These are phyloP conservation scores for Palythoa grandiflora DNA, from an alignment of 92 coral and sea anemone genomes.

Conservation along the genomic window DNA sequence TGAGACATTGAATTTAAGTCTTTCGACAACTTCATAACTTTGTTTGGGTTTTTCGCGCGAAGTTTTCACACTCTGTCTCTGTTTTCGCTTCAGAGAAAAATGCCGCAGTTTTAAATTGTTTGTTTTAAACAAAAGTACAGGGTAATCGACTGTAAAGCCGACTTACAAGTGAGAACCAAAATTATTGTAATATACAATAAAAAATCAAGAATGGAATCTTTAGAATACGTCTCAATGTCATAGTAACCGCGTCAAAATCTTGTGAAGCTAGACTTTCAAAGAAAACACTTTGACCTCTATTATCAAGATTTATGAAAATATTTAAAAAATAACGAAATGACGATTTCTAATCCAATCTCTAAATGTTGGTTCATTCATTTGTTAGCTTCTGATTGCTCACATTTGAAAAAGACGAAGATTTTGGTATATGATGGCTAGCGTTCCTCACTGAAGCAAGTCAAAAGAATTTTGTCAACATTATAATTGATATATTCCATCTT, in stretches of 20 bases:
- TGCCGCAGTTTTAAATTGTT: slow-evolving; percentile 15
- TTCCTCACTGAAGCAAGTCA: no score
- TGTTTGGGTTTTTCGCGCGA: slow-evolving; percentile 25
- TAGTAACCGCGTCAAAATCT: not conserved
- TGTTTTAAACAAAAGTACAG: not conserved
- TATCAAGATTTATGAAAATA: no score
- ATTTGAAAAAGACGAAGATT: no score
- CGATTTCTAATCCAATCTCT: no score
- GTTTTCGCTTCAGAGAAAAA: not conserved
- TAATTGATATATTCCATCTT: no score
- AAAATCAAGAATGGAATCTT: not conserved
- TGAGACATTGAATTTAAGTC: not conserved
- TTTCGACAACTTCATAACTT: slow-evolving; percentile 17
- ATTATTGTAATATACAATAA: not conserved
- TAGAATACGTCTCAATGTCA: not conserved
- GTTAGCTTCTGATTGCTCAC: no score
- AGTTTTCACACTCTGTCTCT: not conserved
- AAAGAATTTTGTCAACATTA: no score
- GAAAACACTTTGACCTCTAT: no score
- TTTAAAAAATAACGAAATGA: no score
- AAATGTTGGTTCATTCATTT: no score
- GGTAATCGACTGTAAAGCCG: not conserved
- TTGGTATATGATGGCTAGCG: no score
- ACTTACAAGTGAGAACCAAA: not conserved
- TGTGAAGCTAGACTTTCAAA: not conserved